Base-by-base conservation (phyloP, 2,797 vertebrate species). In the Acropternis orthonyx region DNA sequence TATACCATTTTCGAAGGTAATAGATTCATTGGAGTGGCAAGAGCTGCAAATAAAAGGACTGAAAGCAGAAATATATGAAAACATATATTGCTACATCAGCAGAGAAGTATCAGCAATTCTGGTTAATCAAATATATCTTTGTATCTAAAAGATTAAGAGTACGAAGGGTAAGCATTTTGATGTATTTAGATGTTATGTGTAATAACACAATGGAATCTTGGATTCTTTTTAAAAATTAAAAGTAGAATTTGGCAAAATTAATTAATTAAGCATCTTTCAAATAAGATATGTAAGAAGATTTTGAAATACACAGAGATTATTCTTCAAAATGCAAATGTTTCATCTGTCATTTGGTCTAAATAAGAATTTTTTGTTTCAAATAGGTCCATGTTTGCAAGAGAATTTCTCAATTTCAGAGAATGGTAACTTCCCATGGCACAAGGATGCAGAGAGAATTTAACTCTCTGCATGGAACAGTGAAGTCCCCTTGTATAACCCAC, bases 1-100 rank as follows among this genome's bases (percentile, higher is more conserved):
- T 62, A n/a, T 19, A 55, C 9, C 21, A 52, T 69, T 78, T 86
- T 62, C 86, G 37, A 92, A 87, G n/a, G 67, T 67, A 79, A 71
- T 30, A n/a, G 21, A 23, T 71, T 66, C 46, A 68, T 58, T 77
- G 56, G 22, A 89, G 68, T 77, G 67, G 36, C 71, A 87, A 76
- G 21, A 46, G 21, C 24, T 68, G 30, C 54, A 91, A 89, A 63
- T 81, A 63, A 92, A 95, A 75, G 56, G 59, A n/a, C 16, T 88
- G 78, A 80, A 95, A 85, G 83, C 65, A 89, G 65, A 94, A 89
- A 94, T 22, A 73, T 49, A 56, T 56, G 20, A 85, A 94, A 95
- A 89, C 52, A 81, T 34, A 83, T 77, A 91, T 61, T 86, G 59
- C 23, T 85, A 61, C 30, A 94, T 54, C 78, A 91, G 51, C 63